Evolutionary conservation across 2,113 vertebrate species (phyloP).

Genomic region (Labeo rohita): DNA sequence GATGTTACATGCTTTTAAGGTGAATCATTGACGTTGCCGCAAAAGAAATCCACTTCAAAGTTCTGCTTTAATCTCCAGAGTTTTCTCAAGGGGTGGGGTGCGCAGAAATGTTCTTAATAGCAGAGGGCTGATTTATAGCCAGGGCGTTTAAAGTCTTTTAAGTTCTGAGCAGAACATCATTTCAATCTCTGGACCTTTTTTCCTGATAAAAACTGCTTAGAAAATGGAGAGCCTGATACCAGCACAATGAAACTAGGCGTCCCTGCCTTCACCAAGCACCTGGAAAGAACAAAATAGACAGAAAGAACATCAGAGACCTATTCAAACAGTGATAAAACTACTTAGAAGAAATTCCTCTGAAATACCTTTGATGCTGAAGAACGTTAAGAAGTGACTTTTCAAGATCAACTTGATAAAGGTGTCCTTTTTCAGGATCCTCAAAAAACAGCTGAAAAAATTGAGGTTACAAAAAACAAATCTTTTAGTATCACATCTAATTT

Average conservation of each 20-base stretch:
- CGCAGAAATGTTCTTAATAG: neutral
- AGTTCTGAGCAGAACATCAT: constrained; percentile 30
- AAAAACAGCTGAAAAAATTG: constrained; percentile 82
- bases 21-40: neutral
- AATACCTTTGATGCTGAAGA: constrained; percentile 85
- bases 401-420: constrained; percentile 77
- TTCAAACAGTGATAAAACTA: neutral
- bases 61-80: neutral
- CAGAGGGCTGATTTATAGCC: neutral
- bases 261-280: constrained; percentile 86
- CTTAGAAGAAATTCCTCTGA: constrained; percentile 46
- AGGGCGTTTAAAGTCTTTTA: constrained; percentile 15
- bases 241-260: constrained; percentile 84
- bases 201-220: constrained; percentile 78
- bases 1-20: neutral
- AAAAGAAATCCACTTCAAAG: neutral
- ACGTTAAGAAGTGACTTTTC: constrained; percentile 77
- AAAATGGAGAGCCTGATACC: constrained; percentile 80
- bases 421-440: constrained; percentile 82
- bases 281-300: constrained; percentile 66
- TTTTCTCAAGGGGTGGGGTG: neutral
- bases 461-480: neutral
- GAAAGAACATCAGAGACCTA: neutral
- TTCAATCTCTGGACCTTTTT: constrained; percentile 76
- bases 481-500: neutral